Base-by-base conservation (phyloP, 1,140 invertebrate genomes). In the Macrotrachela quadricornifera region DNA sequence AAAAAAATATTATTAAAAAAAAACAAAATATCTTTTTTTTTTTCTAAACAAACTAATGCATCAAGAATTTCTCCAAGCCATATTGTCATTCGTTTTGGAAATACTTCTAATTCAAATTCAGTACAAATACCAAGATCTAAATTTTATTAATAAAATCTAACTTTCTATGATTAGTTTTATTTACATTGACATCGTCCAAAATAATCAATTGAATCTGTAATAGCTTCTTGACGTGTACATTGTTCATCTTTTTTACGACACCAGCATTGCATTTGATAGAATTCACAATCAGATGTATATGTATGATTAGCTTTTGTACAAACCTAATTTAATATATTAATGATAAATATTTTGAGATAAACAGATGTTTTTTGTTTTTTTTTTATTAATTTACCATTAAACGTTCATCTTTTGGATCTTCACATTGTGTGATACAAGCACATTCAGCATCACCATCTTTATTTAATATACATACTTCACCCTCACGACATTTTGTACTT, bases 151-250 rank as follows among this genome's bases (percentile, higher is more conserved):
- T 30, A 11, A 16, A 46, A 46, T 13, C 21, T 12, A 46, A 21
- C 37, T 46, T 14, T 21, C 16, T 45, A 48, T 38, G 17, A n/a
- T n/a, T n/a, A n/a, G n/a, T 30, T 30, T 30, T 30, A 2, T 4
- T 53, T 53, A 53, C 51, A 40, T 47, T 38, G 46, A 44, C 51
- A 53, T 41, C 40, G 38, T 21, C 51, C 51, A 40, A 43, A 53
- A 16, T 53, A 53, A 30, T 53, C 51, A 15, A 53, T 42, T 43
- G 17, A 47, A 42, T 53, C 51, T 10, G 42, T 30, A 18, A 53
- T 37, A 21, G 46, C 13, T 10, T 21, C n/a, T 40, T 38, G 13
- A 39, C 46, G 44, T 42, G n/a, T 17, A 37, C 51, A 53, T 40
- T 36, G 46, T 16, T 6, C 6, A 36, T 46, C 45, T 13, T 40